These are phyloP conservation scores for Archips xylosteana DNA, from an alignment of 2,888 invertebrate genomes.

Conservation along the genomic window DNA sequence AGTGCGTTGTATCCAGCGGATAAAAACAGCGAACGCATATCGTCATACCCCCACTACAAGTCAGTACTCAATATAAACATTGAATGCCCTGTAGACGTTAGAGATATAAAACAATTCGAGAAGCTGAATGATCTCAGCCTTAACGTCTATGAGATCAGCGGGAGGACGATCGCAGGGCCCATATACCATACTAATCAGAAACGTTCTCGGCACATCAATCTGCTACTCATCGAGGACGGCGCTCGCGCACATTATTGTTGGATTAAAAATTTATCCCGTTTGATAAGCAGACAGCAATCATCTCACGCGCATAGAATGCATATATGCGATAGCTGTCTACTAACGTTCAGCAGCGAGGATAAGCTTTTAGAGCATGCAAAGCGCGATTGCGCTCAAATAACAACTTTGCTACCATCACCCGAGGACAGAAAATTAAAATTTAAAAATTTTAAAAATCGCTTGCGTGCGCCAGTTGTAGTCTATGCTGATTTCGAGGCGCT, in stretches of 20 bases:
- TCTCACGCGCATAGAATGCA: not conserved
- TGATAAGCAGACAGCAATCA: not conserved
- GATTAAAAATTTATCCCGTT: not conserved
- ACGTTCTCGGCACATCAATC: not conserved
- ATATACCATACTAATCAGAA: not conserved
- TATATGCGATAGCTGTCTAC: slow-evolving; percentile 5
- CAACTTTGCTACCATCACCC: not conserved
- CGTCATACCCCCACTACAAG: too few relatives aligned
- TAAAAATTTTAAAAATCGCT: not conserved
- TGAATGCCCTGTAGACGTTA: too few relatives aligned
- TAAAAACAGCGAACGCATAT: too few relatives aligned
- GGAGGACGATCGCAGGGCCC: not conserved
- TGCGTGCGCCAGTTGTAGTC: not conserved
- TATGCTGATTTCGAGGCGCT: slow-evolving; percentile 18
- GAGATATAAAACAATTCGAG: not conserved
- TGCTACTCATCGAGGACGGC: not conserved
- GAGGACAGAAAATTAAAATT: not conserved
- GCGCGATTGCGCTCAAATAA: not conserved
- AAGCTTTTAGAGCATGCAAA: not conserved
- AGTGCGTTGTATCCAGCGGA: slow-evolving; percentile 39
- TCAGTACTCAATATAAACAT: too few relatives aligned
- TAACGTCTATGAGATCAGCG: not conserved
- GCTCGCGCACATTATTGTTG: not conserved
- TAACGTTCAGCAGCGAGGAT: not conserved
- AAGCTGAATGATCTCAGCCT: not conserved